These are phyloP conservation scores for Epirrita christyi DNA, from an alignment of 2,888 invertebrate species.

Conservation along the genomic window DNA sequence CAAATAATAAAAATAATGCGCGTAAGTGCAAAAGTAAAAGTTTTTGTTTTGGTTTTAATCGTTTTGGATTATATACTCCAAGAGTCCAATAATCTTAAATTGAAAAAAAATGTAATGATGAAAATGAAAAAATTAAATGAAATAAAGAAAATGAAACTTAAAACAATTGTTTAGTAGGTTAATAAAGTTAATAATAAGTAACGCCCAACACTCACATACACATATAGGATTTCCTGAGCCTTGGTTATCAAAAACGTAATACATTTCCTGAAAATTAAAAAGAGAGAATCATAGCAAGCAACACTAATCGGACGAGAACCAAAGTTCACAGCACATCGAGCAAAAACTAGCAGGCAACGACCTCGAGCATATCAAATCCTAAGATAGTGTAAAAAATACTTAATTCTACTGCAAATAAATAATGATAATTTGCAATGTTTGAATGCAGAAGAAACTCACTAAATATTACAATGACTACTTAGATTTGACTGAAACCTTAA, in stretches of 20 bases:
- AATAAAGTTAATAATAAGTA: not conserved
- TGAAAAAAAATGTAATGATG: not conserved
- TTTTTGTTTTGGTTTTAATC: slow-evolving; percentile 4
- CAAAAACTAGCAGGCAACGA: slow-evolving; percentile 37
- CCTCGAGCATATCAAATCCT: slow-evolving; percentile 17
- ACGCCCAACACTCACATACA: not conserved
- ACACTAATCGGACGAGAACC: slow-evolving; percentile 33
- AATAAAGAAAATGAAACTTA: too few relatives aligned
- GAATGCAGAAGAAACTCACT: too few relatives aligned
- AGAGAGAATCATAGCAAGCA: slow-evolving; percentile 19
- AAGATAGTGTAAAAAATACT: slow-evolving; percentile 2
- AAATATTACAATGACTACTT: too few relatives aligned
- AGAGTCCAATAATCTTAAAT: not conserved
- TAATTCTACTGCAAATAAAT: not conserved
- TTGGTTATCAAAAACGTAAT: not conserved
- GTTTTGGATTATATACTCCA: not conserved
- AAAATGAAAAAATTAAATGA: not conserved
- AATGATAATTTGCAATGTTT: too few relatives aligned
- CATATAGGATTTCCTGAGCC: too few relatives aligned
- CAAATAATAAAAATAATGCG: slow-evolving; percentile 8
- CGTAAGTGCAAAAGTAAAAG: slow-evolving; percentile 14
- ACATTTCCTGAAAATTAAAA: not conserved
- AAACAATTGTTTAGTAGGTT: not conserved
- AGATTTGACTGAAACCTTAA: too few relatives aligned
- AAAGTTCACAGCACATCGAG: slow-evolving; percentile 29